Evolutionary conservation across 1,140 invertebrate genomes (phyloP), one percentile per base, ranked within the genome.

Genomic region (Pristionchus pacificus): DNA sequence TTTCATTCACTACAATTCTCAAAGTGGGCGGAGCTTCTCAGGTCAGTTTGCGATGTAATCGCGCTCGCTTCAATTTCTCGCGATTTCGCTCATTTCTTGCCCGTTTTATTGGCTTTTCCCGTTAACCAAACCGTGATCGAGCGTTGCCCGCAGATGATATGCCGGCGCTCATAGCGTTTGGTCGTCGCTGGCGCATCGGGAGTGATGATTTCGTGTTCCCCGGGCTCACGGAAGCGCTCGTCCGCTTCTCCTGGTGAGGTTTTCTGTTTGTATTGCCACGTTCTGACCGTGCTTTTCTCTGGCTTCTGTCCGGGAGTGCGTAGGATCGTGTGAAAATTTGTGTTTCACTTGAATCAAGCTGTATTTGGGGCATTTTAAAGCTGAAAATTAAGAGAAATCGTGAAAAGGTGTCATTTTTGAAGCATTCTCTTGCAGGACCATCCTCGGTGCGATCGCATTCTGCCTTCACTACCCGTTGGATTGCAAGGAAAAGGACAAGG

Each of bases 141-240:
- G n/a, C n/a, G n/a, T n/a, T n/a, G n/a, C n/a, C n/a, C n/a, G n/a
- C 38, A 49, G 38, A 49, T 49, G 38, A 10, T 29, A 80, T 81
- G 79, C 79, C 79, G 58, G 74, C 79, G 19, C 70, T 81, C 25
- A 63, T 69, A 33, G 79, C 78, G 30, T 81, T 81, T 62, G 78
- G 77, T 19, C 70, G 79, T 10, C 71, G 75, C 38, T 81, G 79
- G 79, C 79, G 76, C 60, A 79, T 81, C 30, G 75, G 74, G 19
- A 77, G 71, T 66, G 79, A 80, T 65, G 78, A 80, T 65, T 80
- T 80, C 65, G 80, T 81, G 14, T 80, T 81, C 59, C 80, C 80
- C 15, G 75, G 71, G 13, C 71, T 81, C 25, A 80, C 74, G 13
- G 80, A 81, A 65, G 77, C 74, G 10, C 70, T 77, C 38, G 60